Evolutionary conservation across 2,113 vertebrate genomes (phyloP).

Genomic region (Bombycilla garrulus): DNA sequence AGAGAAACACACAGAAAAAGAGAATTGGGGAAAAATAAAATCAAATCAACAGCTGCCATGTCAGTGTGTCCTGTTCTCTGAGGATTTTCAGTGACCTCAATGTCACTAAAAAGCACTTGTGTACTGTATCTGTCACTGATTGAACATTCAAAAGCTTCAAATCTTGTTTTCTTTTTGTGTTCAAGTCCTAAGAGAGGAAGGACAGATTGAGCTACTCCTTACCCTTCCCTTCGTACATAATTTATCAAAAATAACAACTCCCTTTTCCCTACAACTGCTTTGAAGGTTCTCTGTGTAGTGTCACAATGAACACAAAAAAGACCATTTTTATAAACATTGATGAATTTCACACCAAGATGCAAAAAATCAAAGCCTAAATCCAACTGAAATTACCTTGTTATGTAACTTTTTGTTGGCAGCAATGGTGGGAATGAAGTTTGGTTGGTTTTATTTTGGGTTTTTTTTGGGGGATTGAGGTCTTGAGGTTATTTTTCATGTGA

Average conservation of each 20-base stretch:
- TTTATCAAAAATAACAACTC: conserved; percentile 17
- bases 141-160: not conserved
- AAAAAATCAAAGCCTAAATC: not conserved
- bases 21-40: not conserved
- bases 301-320: not conserved
- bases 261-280: not conserved
- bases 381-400: not conserved
- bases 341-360: not conserved
- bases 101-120: not conserved
- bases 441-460: not conserved
- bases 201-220: not conserved
- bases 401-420: not conserved
- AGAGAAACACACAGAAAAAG: not conserved
- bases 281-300: not conserved
- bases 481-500: not conserved
- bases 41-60: not conserved
- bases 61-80: not conserved
- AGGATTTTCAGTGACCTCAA: not conserved
- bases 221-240: not conserved
- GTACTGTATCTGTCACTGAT: not conserved
- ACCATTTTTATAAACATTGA: not conserved
- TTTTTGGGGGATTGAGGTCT: not conserved
- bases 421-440: not conserved
- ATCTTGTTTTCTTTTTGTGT: not conserved
- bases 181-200: not conserved